Percentiles rank a stretch among this genome's conserved stretches.
These are phyloP conservation scores for Eurypyga helias DNA, from an alignment of 2,113 vertebrate species.

Conservation along the genomic window DNA sequence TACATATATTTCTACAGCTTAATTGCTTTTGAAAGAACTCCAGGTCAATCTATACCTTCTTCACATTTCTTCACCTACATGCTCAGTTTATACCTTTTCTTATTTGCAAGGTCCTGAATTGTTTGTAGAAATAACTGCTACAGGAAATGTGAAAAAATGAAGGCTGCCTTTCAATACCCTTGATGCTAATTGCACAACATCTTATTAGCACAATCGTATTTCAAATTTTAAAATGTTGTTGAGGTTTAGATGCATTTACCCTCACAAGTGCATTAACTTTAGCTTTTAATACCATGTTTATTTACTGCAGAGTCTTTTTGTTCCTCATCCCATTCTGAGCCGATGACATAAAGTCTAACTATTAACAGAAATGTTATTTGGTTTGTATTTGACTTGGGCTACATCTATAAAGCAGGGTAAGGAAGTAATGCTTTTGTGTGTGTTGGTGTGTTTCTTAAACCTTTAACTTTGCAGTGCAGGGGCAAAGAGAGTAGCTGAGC, in stretches of 20 bases:
- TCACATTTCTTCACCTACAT: neutral
- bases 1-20: neutral
- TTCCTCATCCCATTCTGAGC: neutral
- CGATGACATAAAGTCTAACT: neutral
- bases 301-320: neutral
- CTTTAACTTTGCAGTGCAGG: neutral
- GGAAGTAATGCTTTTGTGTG: neutral
- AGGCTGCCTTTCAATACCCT: neutral
- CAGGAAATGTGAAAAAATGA: neutral
- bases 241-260: neutral
- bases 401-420: neutral
- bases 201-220: neutral
- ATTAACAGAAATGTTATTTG: neutral
- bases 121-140: neutral
- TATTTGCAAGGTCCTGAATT: neutral
- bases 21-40: neutral
- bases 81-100: neutral
- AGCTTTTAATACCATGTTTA: neutral
- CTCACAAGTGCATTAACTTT: neutral
- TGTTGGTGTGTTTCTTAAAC: neutral
- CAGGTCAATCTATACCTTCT: neutral
- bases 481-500: neutral
- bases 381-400: neutral
- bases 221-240: neutral
- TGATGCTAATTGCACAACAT: neutral